Evolutionary conservation across 2,888 invertebrate species (phyloP), one percentile per base, ranked within the genome.

Genomic region (Melieria crassipennis): DNA sequence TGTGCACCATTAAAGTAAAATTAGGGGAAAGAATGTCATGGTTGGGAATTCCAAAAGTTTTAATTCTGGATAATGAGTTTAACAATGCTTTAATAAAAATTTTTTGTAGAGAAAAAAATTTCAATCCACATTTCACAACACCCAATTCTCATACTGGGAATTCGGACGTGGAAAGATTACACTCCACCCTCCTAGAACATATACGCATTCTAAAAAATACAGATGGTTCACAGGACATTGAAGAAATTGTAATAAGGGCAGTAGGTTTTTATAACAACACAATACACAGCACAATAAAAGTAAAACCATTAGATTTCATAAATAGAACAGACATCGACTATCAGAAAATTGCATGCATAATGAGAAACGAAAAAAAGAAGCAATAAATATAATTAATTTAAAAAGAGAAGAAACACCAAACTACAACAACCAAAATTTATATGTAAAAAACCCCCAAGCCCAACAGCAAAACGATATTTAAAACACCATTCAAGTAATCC

Each of bases 21-120:
- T 7, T 73, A 3, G 55, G 56, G 58, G 56, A 61, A 55, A 58
- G 69, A 62, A 68, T 73, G 7, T 48, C 69, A 13, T 57, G 64
- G 10, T 55, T 73, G 5, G 75, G 71, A n/a, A 71, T 67, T 65
- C 69, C 73, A 1, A 69, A 65, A 62, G 65, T 58, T 61, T 30
- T 70, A 58, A 55, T 68, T 52, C 60, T 70, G 30, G 72, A 73
- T 45, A 73, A 71, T 45, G 74, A 73, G 69, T 68, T 74, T 47
- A 70, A 71, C 63, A 68, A 60, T 10, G 57, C 69, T 11, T 63
- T 69, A 10, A 69, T 74, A 11, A 70, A 62, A 69, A 58, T 72
- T 45, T 76, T 70, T 13, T 63, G 69, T 4, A 60, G 45, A 7
- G 55, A 67, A 57, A 63, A 73, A 48, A 65, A 52, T 43, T 57